These are phyloP conservation scores for Chondrilla cf. caribensis DNA, from an alignment of 37 sponge, comb jelly and placozoan genomes.

Conservation along the genomic window DNA sequence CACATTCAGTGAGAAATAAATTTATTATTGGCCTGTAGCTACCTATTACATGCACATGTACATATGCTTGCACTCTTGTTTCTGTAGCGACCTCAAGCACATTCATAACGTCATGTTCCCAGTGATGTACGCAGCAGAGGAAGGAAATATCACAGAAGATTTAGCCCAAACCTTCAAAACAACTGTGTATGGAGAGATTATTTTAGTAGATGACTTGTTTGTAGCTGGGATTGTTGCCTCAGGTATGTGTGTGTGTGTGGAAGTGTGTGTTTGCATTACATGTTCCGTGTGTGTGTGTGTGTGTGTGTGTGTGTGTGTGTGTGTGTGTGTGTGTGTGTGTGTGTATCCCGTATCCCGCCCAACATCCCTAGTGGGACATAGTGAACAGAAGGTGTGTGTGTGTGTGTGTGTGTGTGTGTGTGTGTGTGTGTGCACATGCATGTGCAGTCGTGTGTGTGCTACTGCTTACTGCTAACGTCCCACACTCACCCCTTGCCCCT, in stretches of 20 bases:
- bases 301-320: conserved; percentile 34
- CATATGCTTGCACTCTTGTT: neutral
- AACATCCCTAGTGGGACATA: too few species aligned
- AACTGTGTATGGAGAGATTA: neutral
- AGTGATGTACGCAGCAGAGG: conserved; percentile 55
- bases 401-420: too few species aligned
- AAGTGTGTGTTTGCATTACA: conserved; percentile 9
- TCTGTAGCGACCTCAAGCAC: neutral
- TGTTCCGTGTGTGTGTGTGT: conserved; percentile 12
- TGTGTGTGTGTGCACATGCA: too few species aligned
- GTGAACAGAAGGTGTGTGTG: too few species aligned
- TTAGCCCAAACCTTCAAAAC: conserved; percentile 58
- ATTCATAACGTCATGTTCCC: conserved; percentile 51
- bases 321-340: conserved; percentile 20
- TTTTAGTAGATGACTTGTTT: neutral
- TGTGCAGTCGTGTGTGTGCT: too few species aligned
- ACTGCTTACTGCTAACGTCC: too few species aligned
- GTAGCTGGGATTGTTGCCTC: neutral
- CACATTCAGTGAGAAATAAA: neutral
- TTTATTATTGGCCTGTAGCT: neutral
- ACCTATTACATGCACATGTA: neutral
- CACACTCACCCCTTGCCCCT: too few species aligned
- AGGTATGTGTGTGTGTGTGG: neutral
- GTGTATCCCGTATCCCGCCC: too few species aligned
- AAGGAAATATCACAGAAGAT: conserved; percentile 30